Evolutionary conservation across 2,113 vertebrate genomes (phyloP).

Genomic region (Australoheros scitulus): DNA sequence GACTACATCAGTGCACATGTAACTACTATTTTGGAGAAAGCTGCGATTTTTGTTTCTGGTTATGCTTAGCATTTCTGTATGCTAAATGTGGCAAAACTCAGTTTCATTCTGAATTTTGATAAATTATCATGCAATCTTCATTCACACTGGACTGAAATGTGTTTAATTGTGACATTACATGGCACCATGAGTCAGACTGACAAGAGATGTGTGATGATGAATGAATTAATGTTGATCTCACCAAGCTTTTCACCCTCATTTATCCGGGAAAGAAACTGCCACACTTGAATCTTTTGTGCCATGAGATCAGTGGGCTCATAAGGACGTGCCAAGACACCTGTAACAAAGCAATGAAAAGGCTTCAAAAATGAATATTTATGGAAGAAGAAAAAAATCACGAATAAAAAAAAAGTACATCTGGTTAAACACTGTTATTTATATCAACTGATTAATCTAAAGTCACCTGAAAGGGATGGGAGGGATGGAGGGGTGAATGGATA

Average conservation of each 20-base stretch:
- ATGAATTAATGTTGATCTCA: slow-evolving; percentile 52
- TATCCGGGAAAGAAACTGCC: slow-evolving; percentile 87
- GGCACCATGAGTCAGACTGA: neutral
- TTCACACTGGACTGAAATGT: no score
- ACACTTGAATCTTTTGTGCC: slow-evolving; percentile 77
- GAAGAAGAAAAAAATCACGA: no score
- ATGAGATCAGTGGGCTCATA: slow-evolving; percentile 69
- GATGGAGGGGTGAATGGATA: neutral
- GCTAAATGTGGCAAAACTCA: no score
- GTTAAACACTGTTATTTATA: no score
- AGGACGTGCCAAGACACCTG: slow-evolving; percentile 84
- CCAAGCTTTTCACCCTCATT: slow-evolving; percentile 87
- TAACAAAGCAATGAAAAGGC: neutral
- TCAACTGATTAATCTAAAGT: no score
- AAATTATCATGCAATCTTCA: no score
- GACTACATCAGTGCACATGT: neutral
- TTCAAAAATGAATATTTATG: neutral
- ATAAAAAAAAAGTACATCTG: no score
- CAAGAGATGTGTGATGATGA: neutral
- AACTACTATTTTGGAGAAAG: no score
- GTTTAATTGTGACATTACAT: no score
- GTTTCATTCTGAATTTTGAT: no score
- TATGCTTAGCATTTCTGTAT: no score
- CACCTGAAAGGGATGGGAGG: no score
- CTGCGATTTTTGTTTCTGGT: neutral